Percentiles rank a stretch among this genome's conserved stretches.
phyloP scores from a whole-genome alignment of 2,888 invertebrate species.

The Bellardia bayeri region DNA sequence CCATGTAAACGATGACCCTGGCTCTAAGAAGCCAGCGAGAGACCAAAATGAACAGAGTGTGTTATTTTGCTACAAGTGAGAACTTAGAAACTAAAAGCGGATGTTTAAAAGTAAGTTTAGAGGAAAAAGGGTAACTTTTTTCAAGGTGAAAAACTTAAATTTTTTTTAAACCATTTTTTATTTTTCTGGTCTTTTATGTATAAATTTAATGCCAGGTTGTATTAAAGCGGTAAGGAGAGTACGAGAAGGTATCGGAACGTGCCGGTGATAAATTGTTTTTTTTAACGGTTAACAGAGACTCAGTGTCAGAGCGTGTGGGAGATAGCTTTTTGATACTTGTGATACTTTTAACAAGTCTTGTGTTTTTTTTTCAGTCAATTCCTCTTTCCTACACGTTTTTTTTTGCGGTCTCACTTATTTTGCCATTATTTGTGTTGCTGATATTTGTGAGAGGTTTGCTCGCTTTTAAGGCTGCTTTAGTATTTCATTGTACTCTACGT shows the following conservation, averaged over 20 bases:
- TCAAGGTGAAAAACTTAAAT: too few species aligned
- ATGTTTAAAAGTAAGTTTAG: background rate
- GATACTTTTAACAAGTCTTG: background rate
- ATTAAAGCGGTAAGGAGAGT: too few species aligned
- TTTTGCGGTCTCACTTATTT: background rate
- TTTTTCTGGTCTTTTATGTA: too few species aligned
- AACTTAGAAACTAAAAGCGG: background rate
- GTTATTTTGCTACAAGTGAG: background rate
- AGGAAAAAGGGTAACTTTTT: background rate
- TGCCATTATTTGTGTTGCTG: background rate
- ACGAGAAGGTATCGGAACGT: slow-evolving; percentile 64
- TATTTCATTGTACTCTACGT: slow-evolving; percentile 74
- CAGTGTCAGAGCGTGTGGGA: slow-evolving; percentile 13
- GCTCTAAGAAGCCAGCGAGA: background rate
- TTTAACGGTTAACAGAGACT: slow-evolving; percentile 24
- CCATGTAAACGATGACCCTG: background rate
- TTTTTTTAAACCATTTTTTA: too few species aligned
- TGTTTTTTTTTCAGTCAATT: background rate
- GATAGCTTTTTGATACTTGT: background rate
- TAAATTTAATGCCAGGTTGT: too few species aligned
- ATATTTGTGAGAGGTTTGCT: slow-evolving; percentile 23
- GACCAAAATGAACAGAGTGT: background rate
- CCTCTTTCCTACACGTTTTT: background rate
- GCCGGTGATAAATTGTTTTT: slow-evolving; percentile 59
- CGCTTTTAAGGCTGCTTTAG: slow-evolving; percentile 68